Base-by-base conservation (phyloP, 2,888 invertebrate species). In the Catocala nupta region DNA sequence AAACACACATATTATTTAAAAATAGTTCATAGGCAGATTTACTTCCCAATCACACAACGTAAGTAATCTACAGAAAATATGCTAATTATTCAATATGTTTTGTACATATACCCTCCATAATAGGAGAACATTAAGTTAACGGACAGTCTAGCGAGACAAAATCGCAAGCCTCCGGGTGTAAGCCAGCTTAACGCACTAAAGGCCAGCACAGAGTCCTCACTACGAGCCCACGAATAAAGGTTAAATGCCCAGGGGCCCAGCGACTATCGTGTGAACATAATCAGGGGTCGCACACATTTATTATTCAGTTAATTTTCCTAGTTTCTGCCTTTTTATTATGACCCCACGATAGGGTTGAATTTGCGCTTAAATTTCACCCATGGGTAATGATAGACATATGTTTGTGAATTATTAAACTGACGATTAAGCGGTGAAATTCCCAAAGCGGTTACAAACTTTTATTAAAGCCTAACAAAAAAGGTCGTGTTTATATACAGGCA, bases 261-360 rank as follows among this genome's bases (percentile, higher is more conserved):
- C 43, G 47, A 67, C 71, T 64, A 70, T 75, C 77, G 68, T 73
- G 60, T 71, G 71, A 76, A 76, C 69, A 76, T 76, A 71, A 75
- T 76, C 77, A 76, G 64, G 73, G 66, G 65, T 64, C 74, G 56
- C 67, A 63, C 50, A 71, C 77, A 78, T 76, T 65, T 77, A 77
- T 73, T 73, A 77, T 77, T 78, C 59, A 77, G 77, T 73, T 73
- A 76, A 73, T 77, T 76, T 77, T 67, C 73, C 65, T 75, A 76
- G 73, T 76, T 75, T 67, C 75, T 55, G 66, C 68, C 66, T 76
- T 76, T 76, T 76, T 76, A 78, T 73, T 65, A 78, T 73, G 67
- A 65, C 51, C 75, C 57, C 56, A 70, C 70, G 70, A 75, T 77
- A 70, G 66, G 71, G 71, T 73, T 59, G 54, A 77, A 76, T 77